Conservation (phyloP, 2,888 invertebrate genomes). For the Ophioninae sp. region DNA sequence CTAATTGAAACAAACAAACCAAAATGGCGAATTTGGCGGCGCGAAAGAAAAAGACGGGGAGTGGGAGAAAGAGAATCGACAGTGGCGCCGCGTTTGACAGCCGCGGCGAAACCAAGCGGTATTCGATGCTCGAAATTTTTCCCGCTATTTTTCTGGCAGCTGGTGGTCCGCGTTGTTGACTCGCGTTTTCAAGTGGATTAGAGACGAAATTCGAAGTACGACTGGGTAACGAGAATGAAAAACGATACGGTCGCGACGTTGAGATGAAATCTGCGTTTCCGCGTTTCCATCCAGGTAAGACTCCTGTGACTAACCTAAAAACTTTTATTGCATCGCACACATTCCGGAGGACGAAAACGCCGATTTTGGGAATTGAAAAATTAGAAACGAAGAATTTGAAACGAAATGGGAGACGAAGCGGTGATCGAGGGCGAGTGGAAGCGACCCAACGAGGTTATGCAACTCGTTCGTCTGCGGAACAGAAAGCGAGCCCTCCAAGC, state of each 20-base stretch:
- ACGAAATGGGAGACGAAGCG: conserved; percentile 60
- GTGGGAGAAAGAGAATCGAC: conserved; percentile 5
- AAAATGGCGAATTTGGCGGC: not conserved
- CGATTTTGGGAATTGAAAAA: conserved; percentile 14
- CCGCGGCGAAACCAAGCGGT: not conserved
- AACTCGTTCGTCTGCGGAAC: conserved; percentile 88
- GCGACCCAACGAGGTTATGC: conserved; percentile 85
- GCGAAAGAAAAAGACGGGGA: not conserved
- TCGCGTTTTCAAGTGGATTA: not conserved
- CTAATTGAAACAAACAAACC: not conserved
- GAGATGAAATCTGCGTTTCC: not conserved
- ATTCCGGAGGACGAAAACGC: not conserved
- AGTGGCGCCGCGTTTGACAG: conserved; percentile 39
- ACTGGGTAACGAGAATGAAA: not conserved
- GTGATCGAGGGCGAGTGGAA: conserved; percentile 80
- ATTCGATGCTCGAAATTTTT: conserved; percentile 24
- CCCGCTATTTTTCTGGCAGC: conserved; percentile 41
- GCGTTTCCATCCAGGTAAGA: conserved; percentile 5
- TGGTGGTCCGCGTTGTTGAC: not conserved
- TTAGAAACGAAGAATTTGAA: not conserved
- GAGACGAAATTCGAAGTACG: not conserved
- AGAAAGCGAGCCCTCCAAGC: conserved; percentile 90
- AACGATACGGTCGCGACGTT: not conserved
- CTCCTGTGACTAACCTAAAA: conserved; percentile 28
- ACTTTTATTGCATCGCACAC: conserved; percentile 13